Evolutionary conservation across 2,113 vertebrate species (phyloP).

Genomic region (Edolisoma coerulescens): DNA sequence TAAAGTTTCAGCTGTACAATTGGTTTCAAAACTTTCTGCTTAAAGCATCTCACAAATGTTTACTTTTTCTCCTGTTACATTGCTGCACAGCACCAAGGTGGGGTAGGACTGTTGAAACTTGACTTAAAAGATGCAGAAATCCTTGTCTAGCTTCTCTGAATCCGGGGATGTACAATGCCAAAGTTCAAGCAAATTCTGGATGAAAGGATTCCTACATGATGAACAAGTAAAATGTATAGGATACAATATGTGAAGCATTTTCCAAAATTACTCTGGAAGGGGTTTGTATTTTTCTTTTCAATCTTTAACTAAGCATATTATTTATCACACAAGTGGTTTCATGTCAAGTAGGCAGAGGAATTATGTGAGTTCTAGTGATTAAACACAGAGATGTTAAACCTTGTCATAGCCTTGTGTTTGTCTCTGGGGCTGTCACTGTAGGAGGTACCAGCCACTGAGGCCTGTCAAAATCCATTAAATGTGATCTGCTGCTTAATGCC

Average conservation of each 20-base stretch:
- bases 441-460: conserved; percentile 49
- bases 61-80: background rate
- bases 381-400: conserved; percentile 52
- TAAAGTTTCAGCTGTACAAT: background rate
- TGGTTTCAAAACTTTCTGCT: background rate
- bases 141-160: background rate
- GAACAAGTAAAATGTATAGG: background rate
- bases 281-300: background rate
- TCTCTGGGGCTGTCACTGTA: conserved; percentile 44
- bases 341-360: conserved; percentile 16
- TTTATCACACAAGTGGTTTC: conserved; percentile 15
- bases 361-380: conserved; percentile 48
- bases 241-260: background rate
- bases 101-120: background rate
- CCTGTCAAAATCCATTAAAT: conserved; percentile 47
- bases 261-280: background rate
- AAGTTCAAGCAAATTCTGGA: background rate
- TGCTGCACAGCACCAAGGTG: background rate
- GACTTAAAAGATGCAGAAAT: background rate
- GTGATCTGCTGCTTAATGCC: conserved; percentile 15
- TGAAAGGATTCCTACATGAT: background rate
- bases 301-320: conserved; percentile 10
- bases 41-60: background rate
- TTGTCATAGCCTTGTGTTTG: conserved; percentile 45
- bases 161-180: background rate